phyloP scores from a whole-genome alignment of 2,888 invertebrate species.

The Syrphus vitripennis region DNA sequence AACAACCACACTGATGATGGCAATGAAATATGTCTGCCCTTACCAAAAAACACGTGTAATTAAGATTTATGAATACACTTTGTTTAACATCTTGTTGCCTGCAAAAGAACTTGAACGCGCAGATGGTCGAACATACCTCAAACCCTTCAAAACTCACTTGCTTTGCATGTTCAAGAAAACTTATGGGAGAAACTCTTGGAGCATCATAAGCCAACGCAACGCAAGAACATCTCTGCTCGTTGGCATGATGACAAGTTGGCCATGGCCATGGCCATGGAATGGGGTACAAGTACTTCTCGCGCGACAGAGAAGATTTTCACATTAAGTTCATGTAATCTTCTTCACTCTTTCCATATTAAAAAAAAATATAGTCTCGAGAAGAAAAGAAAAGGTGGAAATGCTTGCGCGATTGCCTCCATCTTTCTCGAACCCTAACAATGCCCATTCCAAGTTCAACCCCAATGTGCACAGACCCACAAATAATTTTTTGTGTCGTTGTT shows the following conservation, averaged over 20 bases:
- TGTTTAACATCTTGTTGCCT: slow-evolving; percentile 73
- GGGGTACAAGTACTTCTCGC: slow-evolving; percentile 21
- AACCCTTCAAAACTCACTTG: slow-evolving; percentile 8
- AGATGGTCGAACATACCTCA: slow-evolving; percentile 66
- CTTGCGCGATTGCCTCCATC: slow-evolving; percentile 7
- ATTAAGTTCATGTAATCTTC: slow-evolving; percentile 61
- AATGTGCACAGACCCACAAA: slow-evolving; percentile 52
- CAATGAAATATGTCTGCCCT: slow-evolving; percentile 64
- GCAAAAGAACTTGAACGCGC: slow-evolving; percentile 48
- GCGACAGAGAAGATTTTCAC: slow-evolving; percentile 62
- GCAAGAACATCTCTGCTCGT: not conserved
- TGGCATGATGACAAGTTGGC: slow-evolving; percentile 46
- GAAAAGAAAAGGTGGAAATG: slow-evolving; percentile 4
- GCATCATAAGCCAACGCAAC: not conserved
- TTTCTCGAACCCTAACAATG: slow-evolving; percentile 2
- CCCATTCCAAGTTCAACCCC: slow-evolving; percentile 3
- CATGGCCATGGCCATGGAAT: slow-evolving; percentile 33
- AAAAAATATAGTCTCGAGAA: not conserved
- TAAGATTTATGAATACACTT: slow-evolving; percentile 73
- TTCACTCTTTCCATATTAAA: not conserved
- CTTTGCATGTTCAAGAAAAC: slow-evolving; percentile 30
- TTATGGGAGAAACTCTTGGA: slow-evolving; percentile 22
- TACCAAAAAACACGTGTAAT: slow-evolving; percentile 73
- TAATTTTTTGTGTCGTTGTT: slow-evolving; percentile 37
- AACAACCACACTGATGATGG: slow-evolving; percentile 59